A percentile compares a stretch with the other conserved stretches of the same genome.
phyloP scores from a whole-genome alignment of 2,113 vertebrate species.

The Spilogale gracilis region DNA sequence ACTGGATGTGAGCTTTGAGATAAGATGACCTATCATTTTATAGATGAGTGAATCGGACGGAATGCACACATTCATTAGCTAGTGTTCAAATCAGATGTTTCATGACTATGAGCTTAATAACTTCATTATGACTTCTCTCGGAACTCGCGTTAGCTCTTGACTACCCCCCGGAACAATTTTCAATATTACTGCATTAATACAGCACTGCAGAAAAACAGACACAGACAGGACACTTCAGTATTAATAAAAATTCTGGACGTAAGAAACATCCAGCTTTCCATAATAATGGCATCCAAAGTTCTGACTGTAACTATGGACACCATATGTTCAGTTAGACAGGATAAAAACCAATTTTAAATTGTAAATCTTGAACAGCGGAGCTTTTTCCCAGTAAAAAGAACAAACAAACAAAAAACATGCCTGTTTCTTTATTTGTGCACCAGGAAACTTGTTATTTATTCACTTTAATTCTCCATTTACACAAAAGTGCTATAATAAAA shows the following conservation, averaged over 20 bases:
- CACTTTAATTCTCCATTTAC: slow-evolving; percentile 80
- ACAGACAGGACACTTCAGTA: not conserved
- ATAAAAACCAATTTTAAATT: slow-evolving; percentile 59
- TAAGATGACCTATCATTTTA: slow-evolving; percentile 25
- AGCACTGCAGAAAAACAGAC: not conserved
- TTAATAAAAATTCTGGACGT: slow-evolving; percentile 10
- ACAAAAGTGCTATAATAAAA: slow-evolving; percentile 86
- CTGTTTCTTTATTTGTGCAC: slow-evolving; percentile 70
- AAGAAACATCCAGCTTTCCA: slow-evolving; percentile 55
- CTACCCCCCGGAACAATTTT: not conserved
- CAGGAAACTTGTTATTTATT: slow-evolving; percentile 83
- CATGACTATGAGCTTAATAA: not conserved
- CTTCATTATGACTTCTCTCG: not conserved
- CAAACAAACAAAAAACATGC: slow-evolving; percentile 41
- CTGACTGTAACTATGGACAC: slow-evolving; percentile 41
- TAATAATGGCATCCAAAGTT: not conserved
- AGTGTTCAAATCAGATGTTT: not conserved
- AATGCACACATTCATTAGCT: not conserved
- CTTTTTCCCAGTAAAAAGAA: slow-evolving; percentile 63
- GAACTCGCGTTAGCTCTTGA: not conserved
- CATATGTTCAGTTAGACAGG: slow-evolving; percentile 51
- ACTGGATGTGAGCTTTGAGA: slow-evolving; percentile 4
- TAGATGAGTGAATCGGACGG: not conserved
- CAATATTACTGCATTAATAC: not conserved
- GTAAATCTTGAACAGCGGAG: slow-evolving; percentile 62